Percentiles rank a stretch among this genome's conserved stretches.
Conservation (phyloP, 2,797 vertebrate species). For the Natrix natrix region DNA sequence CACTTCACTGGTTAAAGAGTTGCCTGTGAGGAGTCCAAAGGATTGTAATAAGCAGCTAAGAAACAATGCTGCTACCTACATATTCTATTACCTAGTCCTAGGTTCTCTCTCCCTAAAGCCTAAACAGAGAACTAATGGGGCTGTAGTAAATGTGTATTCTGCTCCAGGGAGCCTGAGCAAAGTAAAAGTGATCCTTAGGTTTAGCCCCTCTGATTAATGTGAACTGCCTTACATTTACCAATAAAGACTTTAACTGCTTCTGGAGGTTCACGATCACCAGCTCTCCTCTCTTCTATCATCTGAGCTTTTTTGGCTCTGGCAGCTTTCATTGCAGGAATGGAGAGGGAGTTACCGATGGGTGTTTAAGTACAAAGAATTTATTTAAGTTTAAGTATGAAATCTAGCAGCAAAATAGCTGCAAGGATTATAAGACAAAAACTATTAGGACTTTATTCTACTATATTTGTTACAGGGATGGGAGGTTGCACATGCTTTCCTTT, state of each 20-base stretch:
- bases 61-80: not conserved
- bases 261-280: not conserved
- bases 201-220: not conserved
- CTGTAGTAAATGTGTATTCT: not conserved
- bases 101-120: not conserved
- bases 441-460: not conserved
- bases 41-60: not conserved
- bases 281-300: not conserved
- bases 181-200: not conserved
- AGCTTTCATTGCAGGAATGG: not conserved
- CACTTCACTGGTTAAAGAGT: not conserved
- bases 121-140: not conserved
- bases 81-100: not conserved
- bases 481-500: not conserved
- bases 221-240: not conserved
- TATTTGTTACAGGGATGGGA: not conserved
- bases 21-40: not conserved
- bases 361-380: not conserved
- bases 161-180: not conserved
- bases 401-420: not conserved
- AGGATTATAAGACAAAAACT: not conserved
- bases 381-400: not conserved
- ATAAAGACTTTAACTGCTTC: not conserved
- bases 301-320: not conserved
- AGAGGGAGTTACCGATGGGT: not conserved